Evolutionary conservation across 2,113 vertebrate species (phyloP), one percentile per base, ranked within the genome.

Genomic region (Hylia prasina): DNA sequence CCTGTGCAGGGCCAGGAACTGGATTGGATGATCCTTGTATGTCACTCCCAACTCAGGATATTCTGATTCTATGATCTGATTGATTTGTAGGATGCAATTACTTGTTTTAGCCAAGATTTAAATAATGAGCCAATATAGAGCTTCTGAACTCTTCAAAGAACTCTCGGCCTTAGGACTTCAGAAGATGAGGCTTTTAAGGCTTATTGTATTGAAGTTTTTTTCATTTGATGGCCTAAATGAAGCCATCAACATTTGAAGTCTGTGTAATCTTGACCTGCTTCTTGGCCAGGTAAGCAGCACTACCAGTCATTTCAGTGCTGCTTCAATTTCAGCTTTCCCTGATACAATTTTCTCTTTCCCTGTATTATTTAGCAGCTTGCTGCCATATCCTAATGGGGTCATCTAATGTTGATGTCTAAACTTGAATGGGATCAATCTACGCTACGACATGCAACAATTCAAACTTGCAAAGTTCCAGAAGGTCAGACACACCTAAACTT

Each of bases 21-120:
- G 18, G 44, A 28, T 35, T 56, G 8, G 12, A 16, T 33, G 12
- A 51, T 65, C 37, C 22, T 73, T 58, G 6, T 37, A 4, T 15
- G 15, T 8, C 10, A 10, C 7, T 58, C 22, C 10, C 28, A 81
- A 4, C 19, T 51, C 33, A n/a, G 45, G 28, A n/a, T 45, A 51
- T 39, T 73, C 69, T 30, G 23, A 60, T 75, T 66, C 39, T 58
- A 2, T 15, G 51, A n/a, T 28, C 28, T 69, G 28, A 89, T 27
- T 2, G 1, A 39, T 39, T 16, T 11, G 3, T 25, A 23, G 0
- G 2, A 54, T 1, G 2, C 48, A 51, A 11, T 28, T 71, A 28
- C 30, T 78, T 0, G 0, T 4, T 71, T 93, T 53, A 68, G 27
- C 19, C 33, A 68, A 60, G 10, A 35, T 53, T 73, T 37, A 2